Evolutionary conservation across 2,888 invertebrate species (phyloP).

Genomic region (Bursaphelenchus okinawaensis): DNA sequence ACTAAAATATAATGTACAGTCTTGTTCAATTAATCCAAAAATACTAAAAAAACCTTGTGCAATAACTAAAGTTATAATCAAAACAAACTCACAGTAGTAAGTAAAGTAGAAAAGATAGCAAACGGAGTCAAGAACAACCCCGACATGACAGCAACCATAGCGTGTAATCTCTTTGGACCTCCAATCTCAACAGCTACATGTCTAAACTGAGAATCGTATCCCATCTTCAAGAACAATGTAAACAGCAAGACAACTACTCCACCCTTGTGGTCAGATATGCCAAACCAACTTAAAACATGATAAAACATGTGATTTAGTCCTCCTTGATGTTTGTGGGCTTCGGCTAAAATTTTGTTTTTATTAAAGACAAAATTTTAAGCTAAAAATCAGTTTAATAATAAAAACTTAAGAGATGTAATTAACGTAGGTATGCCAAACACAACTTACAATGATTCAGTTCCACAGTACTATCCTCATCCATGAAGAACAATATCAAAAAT

Average conservation of each 20-base stretch:
- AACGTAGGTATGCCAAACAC: no score
- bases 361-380: no score
- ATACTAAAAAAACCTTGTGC: not conserved
- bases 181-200: constrained; percentile 63
- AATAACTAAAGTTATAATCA: not conserved
- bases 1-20: not conserved
- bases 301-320: constrained; percentile 62
- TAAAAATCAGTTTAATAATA: no score
- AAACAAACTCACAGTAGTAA: not conserved
- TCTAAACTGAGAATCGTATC: constrained; percentile 59
- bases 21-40: constrained; percentile 10
- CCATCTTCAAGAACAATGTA: constrained; percentile 60
- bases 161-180: constrained; percentile 61
- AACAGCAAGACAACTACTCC: constrained; percentile 62
- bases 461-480: constrained; percentile 62
- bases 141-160: constrained; percentile 61
- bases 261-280: constrained; percentile 64
- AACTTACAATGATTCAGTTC: constrained; percentile 59
- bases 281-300: constrained; percentile 61
- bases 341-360: no score
- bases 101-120: constrained; percentile 43
- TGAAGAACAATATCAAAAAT: constrained; percentile 61
- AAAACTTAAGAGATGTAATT: constrained; percentile 6
- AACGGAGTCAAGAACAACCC: constrained; percentile 60
- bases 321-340: constrained; percentile 60